Evolutionary conservation across 1,140 invertebrate species (phyloP).

Genomic region (Solenopsis fugax): DNA sequence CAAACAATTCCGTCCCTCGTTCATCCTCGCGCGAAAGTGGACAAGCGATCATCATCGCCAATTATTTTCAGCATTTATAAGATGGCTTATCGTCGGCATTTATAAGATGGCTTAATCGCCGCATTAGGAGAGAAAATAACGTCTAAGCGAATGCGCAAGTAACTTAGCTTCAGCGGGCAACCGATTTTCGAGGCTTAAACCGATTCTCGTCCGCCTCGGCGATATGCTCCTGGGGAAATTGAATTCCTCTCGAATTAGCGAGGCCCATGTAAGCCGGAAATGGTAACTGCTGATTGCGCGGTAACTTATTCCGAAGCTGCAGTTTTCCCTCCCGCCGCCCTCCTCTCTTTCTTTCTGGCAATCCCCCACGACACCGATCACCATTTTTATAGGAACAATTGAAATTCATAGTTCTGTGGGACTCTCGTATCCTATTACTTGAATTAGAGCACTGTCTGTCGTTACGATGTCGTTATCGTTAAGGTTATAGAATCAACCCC

Average conservation of each 20-base stretch:
- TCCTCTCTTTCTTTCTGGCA: background rate
- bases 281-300: conserved; percentile 35
- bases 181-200: conserved; percentile 22
- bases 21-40: background rate
- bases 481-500: too few species aligned
- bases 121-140: background rate
- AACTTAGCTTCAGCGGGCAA: background rate
- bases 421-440: background rate
- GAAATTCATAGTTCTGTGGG: background rate
- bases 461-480: too few species aligned
- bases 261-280: conserved; percentile 14
- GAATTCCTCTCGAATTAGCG: conserved; percentile 46
- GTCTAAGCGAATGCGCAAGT: background rate
- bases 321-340: background rate
- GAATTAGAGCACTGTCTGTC: too few species aligned
- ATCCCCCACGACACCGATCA: background rate
- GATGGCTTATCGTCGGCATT: background rate
- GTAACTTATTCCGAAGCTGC: conserved; percentile 23
- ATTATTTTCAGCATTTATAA: conserved; percentile 7
- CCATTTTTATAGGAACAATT: conserved; percentile 20
- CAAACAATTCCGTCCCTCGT: background rate
- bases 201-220: too few species aligned
- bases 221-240: conserved; percentile 48
- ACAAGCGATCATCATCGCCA: background rate
- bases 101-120: background rate